Evolutionary conservation across 2,888 invertebrate genomes (phyloP), one percentile per base, ranked within the genome.

Genomic region (Metacarcinus magister): DNA sequence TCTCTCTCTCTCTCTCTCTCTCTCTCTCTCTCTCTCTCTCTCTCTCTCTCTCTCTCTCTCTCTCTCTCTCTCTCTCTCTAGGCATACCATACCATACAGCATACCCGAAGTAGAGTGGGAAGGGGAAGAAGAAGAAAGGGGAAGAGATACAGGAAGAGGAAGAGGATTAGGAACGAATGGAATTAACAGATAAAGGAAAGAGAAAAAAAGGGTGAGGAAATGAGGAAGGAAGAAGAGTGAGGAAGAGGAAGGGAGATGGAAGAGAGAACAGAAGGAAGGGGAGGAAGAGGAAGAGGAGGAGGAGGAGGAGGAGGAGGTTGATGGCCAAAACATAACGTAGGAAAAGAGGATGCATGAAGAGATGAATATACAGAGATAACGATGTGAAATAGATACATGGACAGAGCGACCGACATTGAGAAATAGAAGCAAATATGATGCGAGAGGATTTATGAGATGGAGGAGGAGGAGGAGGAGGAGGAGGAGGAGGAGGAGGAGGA

Each of bases 371-470:
- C 32, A 87, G 87, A 87, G 39, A 87, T 39, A 87, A 87, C 87
- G 87, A 87, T 16, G 87, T 87, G 87, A 87, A 87, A 87, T 16
- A 87, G 32, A 87, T 87, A 75, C 75, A 23, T n/a, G 23, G 8
- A 75, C 75, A 75, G 75, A 75, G 23, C 19, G 23, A 23, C 75
- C 19, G 75, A 75, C 75, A 75, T 23, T 75, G 75, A 75, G 75
- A 75, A 75, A 75, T 75, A 28, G 75, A 75, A 75, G 75, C 75
- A 75, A 75, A 75, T 75, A 75, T 75, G 75, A 75, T 28, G 75
- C 75, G 2, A 4, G 75, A 75, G n/a, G 75, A 75, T 75, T 75
- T 75, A 75, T 75, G 75, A 75, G 28, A n/a, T n/a, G 28, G 75
- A 28, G 75, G 28, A 75, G 23, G 19, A 8, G 75, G 28, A 28